Evolutionary conservation across 2,797 vertebrate species (phyloP).

Genomic region (Hyperoplus lanceolatus): DNA sequence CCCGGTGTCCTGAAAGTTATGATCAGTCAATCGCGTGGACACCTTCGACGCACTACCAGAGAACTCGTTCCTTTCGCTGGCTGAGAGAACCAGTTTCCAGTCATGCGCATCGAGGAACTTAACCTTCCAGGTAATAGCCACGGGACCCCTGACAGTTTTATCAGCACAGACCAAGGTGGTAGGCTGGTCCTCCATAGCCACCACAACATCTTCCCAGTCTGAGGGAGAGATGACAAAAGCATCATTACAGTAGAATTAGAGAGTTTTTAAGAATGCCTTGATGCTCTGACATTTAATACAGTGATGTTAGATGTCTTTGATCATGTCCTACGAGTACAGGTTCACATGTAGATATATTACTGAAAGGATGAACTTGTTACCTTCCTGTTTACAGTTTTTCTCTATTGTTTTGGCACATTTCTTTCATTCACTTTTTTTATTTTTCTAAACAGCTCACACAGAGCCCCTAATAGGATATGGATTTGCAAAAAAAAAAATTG

Average conservation of each 20-base stretch:
- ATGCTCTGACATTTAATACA: slow-evolving; percentile 1
- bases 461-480: too few species aligned
- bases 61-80: slow-evolving; percentile 52
- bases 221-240: slow-evolving; percentile 20
- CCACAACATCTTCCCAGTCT: slow-evolving; percentile 79
- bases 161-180: slow-evolving; percentile 76
- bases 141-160: slow-evolving; percentile 19
- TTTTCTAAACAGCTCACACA: too few species aligned
- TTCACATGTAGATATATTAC: neutral
- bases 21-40: slow-evolving; percentile 66
- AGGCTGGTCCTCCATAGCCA: slow-evolving; percentile 54
- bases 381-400: too few species aligned
- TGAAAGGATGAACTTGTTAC: too few species aligned
- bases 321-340: neutral
- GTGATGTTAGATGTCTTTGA: neutral
- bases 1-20: slow-evolving; percentile 68
- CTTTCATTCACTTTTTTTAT: too few species aligned
- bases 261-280: neutral
- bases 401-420: too few species aligned
- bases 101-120: slow-evolving; percentile 32
- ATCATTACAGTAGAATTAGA: slow-evolving; percentile 10
- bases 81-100: slow-evolving; percentile 78
- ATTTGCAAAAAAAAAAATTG: too few species aligned
- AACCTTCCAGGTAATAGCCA: slow-evolving; percentile 76
- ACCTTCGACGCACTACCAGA: slow-evolving; percentile 44